Evolutionary conservation across 1,140 invertebrate species (phyloP).

Genomic region (Glomeris maerens): DNA sequence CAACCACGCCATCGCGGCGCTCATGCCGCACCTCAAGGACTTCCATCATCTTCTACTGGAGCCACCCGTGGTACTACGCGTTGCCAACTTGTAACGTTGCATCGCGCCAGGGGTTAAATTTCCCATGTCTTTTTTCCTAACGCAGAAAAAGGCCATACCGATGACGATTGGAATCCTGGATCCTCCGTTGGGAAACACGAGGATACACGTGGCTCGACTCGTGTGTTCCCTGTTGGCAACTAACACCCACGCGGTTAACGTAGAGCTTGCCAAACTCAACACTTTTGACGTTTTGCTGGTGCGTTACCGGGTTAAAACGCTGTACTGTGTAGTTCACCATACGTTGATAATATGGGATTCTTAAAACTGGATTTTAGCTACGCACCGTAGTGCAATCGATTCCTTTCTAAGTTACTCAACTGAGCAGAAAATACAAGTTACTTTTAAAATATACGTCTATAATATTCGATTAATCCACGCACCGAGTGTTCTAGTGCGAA

Average conservation of each 20-base stretch:
- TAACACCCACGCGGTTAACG: constrained; percentile 44
- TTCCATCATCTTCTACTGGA: constrained; percentile 53
- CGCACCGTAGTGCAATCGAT: no score
- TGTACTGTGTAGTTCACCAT: no score
- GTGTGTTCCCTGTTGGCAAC: constrained; percentile 50
- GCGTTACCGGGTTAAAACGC: no score
- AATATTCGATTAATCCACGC: no score
- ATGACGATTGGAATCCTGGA: constrained; percentile 49
- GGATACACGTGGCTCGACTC: constrained; percentile 57
- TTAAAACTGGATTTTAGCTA: no score
- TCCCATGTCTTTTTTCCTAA: constrained; percentile 8
- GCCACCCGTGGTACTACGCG: constrained; percentile 49
- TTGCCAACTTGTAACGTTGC: neutral
- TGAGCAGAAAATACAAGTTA: no score
- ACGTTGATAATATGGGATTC: no score
- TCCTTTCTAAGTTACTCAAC: no score
- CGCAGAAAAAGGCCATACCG: constrained; percentile 42
- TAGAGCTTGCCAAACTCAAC: constrained; percentile 37
- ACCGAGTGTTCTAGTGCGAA: no score
- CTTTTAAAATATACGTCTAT: no score
- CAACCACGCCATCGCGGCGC: constrained; percentile 42
- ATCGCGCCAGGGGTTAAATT: neutral
- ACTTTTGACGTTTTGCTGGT: constrained; percentile 48
- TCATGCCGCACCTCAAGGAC: constrained; percentile 49
- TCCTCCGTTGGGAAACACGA: constrained; percentile 56